Conservation (phyloP, 2,113 vertebrate species). For the Chroicocephalus ridibundus region DNA sequence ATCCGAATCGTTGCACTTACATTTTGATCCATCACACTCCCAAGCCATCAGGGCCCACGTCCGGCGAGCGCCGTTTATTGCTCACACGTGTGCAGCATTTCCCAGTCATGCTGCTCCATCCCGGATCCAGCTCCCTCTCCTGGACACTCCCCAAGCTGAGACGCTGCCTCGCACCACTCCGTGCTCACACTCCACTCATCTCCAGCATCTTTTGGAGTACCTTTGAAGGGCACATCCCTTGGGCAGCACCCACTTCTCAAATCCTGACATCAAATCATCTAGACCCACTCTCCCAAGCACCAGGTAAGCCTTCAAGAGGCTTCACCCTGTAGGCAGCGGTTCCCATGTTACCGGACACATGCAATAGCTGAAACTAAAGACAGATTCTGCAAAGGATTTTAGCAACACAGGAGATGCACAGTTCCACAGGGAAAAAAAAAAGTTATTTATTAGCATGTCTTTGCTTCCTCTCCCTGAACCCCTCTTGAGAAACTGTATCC, state of each 20-base stretch:
- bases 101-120: neutral
- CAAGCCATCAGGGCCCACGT: neutral
- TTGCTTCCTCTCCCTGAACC: neutral
- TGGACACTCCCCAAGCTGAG: neutral
- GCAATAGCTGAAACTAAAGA: neutral
- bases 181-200: neutral
- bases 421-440: neutral
- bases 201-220: neutral
- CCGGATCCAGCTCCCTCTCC: constrained; percentile 31
- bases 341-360: neutral
- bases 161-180: accelerated
- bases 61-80: accelerated
- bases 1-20: accelerated
- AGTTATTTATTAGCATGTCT: neutral
- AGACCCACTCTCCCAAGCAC: neutral
- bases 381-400: neutral
- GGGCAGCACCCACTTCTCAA: neutral
- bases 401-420: neutral
- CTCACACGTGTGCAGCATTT: neutral
- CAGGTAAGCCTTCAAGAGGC: neutral
- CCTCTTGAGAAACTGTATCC: neutral
- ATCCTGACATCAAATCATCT: neutral
- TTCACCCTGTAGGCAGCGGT: neutral
- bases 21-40: neutral
- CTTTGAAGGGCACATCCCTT: neutral